These are phyloP conservation scores for Poeciliopsis turrubarensis DNA, from an alignment of 2,113 vertebrate genomes.

Conservation along the genomic window DNA sequence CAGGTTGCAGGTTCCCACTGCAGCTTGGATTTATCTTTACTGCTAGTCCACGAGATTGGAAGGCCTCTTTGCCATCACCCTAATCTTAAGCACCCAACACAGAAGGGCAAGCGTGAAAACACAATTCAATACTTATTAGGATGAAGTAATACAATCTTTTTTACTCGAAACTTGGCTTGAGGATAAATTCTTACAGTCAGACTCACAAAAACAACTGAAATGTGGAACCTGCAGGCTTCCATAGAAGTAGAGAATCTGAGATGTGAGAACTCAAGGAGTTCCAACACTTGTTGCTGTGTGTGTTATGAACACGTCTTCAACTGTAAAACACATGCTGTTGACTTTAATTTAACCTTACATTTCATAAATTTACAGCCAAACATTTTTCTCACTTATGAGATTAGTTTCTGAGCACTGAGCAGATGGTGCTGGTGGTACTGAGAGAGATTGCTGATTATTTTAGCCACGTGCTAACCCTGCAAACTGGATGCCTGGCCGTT, in stretches of 20 bases:
- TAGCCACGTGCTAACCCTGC: constrained; percentile 71
- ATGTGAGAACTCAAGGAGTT: not conserved
- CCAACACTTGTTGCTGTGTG: not conserved
- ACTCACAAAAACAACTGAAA: not conserved
- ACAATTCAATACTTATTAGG: not conserved
- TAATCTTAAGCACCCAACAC: not conserved
- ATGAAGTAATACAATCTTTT: not conserved
- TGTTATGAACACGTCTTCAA: not conserved
- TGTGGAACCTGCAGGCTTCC: not conserved
- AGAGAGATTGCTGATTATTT: constrained; percentile 61
- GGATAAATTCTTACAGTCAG: not conserved
- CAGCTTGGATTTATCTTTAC: too few species aligned
- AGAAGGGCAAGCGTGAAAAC: too few species aligned
- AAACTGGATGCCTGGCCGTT: constrained; percentile 54
- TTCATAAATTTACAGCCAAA: constrained; percentile 10
- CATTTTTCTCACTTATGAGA: constrained; percentile 58
- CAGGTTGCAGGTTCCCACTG: too few species aligned
- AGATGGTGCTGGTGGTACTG: constrained; percentile 63
- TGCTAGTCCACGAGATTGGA: not conserved
- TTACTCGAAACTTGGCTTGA: not conserved
- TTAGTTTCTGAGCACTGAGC: constrained; percentile 57
- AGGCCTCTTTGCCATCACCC: not conserved
- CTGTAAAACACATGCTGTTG: not conserved
- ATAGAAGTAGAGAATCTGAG: not conserved
- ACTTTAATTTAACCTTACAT: not conserved